A percentile compares a stretch with the other conserved stretches of the same genome.
Conservation (phyloP, 2,113 vertebrate species). For the Taxidea taxus region DNA sequence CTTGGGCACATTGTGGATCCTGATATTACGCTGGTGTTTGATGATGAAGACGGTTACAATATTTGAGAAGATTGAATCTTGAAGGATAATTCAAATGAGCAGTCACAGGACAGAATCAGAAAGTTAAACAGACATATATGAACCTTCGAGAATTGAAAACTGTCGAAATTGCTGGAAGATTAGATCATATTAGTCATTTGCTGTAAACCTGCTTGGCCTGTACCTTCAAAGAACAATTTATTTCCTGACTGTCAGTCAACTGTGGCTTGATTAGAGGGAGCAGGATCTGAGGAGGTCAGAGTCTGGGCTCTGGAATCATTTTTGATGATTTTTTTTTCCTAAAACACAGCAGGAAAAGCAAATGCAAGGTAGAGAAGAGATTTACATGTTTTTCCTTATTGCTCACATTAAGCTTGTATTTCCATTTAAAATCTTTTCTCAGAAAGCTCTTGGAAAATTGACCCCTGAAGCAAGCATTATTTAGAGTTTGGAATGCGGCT, state of each 20-base stretch:
- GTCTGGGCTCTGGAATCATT: conserved; percentile 16
- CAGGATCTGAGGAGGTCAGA: conserved; percentile 48
- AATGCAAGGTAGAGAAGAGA: conserved; percentile 58
- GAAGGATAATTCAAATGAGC: conserved; percentile 56
- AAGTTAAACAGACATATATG: conserved; percentile 62
- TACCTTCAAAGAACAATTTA: conserved; percentile 63
- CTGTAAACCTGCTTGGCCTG: conserved; percentile 45
- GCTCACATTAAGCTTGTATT: conserved; percentile 57
- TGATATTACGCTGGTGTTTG: conserved; percentile 32
- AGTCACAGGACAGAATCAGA: conserved; percentile 46
- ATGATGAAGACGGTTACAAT: conserved; percentile 56
- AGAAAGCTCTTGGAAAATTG: conserved; percentile 60
- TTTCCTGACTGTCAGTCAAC: conserved; percentile 65
- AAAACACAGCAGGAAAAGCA: conserved; percentile 60
- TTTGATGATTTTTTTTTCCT: conserved; percentile 59
- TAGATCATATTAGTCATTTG: conserved; percentile 64
- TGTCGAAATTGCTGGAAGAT: conserved; percentile 63
- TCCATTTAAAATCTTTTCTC: conserved; percentile 55
- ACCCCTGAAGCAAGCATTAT: conserved; percentile 53
- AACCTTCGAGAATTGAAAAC: conserved; percentile 64
- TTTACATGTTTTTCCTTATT: conserved; percentile 51
- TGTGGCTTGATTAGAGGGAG: conserved; percentile 55
- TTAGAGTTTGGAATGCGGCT: conserved; percentile 41
- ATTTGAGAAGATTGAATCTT: conserved; percentile 66
- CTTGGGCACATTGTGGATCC: neutral